These are phyloP conservation scores for Atherinomorus stipes DNA, from an alignment of 2,113 vertebrate species.

Conservation along the genomic window DNA sequence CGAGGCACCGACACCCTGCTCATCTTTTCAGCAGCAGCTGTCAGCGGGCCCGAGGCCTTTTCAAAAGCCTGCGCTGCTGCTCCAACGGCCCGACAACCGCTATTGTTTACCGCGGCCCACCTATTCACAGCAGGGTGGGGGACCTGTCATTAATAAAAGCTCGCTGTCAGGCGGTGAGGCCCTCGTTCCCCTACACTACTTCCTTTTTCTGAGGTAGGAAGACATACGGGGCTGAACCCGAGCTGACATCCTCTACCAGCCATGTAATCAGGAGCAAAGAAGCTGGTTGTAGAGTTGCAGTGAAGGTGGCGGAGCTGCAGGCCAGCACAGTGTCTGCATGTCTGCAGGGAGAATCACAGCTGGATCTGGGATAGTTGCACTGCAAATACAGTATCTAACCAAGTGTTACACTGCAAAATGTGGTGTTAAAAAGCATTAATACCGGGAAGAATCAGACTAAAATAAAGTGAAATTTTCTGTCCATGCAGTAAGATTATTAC, in stretches of 20 bases:
- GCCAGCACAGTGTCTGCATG: no score
- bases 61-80: constrained; percentile 25
- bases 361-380: no score
- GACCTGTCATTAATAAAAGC: constrained; percentile 55
- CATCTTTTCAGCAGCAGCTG: constrained; percentile 49
- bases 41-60: constrained; percentile 32
- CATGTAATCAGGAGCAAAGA: no score
- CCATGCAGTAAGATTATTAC: no score
- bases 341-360: no score
- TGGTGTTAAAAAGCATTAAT: no score
- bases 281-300: no score
- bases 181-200: neutral
- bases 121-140: constrained; percentile 65
- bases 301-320: no score
- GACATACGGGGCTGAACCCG: neutral
- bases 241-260: constrained; percentile 30
- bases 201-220: constrained; percentile 11
- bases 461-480: no score
- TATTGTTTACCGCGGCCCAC: constrained; percentile 50
- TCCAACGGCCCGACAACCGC: constrained; percentile 24
- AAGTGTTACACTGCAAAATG: no score
- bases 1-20: constrained; percentile 40
- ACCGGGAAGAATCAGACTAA: no score
- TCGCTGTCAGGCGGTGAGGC: constrained; percentile 38
- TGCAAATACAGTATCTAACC: no score